A percentile compares a stretch with the other conserved stretches of the same genome.
These are phyloP conservation scores for Prolemur simus DNA, from an alignment of 2,113 vertebrate genomes.

Conservation along the genomic window DNA sequence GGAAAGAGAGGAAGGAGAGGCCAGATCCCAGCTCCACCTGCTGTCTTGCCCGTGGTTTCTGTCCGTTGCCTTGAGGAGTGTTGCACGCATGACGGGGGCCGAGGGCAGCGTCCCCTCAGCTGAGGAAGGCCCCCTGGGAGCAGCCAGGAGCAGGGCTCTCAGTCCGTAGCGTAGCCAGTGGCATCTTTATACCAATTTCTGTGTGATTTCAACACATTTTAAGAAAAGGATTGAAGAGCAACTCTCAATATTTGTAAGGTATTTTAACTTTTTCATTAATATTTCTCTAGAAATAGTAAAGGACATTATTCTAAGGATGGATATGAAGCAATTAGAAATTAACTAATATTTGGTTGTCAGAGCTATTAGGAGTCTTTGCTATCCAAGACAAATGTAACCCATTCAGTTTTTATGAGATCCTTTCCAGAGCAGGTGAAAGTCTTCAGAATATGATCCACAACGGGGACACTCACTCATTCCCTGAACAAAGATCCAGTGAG, in stretches of 20 bases:
- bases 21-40: background rate
- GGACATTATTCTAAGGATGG: background rate
- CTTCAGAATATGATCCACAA: background rate
- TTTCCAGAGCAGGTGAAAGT: background rate
- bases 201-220: background rate
- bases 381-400: background rate
- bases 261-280: background rate
- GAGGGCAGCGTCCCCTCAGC: background rate
- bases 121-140: background rate
- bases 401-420: fast-evolving
- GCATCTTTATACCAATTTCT: background rate
- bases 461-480: too few species aligned
- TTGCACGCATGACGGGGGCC: fast-evolving
- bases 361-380: background rate
- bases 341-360: background rate
- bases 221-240: background rate
- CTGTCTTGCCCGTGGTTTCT: too few species aligned
- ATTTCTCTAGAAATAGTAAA: background rate
- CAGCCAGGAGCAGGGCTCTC: background rate
- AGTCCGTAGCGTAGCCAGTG: fast-evolving
- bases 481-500: background rate
- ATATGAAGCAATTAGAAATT: background rate
- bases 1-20: background rate
- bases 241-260: background rate
- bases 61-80: background rate